These are phyloP conservation scores for Drosophila quadrilineata DNA, from an alignment of 1,140 invertebrate genomes.

Conservation along the genomic window DNA sequence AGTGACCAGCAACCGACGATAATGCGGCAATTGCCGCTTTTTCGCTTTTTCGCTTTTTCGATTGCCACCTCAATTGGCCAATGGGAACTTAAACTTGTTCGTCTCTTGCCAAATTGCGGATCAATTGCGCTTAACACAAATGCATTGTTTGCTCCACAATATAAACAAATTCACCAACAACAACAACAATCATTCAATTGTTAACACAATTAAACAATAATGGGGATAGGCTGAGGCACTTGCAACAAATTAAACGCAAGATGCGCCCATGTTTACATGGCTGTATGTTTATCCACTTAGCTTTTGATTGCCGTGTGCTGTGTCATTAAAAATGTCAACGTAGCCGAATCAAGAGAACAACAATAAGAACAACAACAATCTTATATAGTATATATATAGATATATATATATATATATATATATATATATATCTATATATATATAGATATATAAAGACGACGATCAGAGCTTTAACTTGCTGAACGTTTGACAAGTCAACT, in stretches of 20 bases:
- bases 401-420: neutral
- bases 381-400: neutral
- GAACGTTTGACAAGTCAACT: constrained; percentile 75
- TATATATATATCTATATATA: neutral
- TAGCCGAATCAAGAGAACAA: constrained; percentile 15
- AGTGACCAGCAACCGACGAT: constrained; percentile 12
- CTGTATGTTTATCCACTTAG: constrained; percentile 35
- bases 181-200: constrained; percentile 12
- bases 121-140: constrained; percentile 11
- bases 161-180: constrained; percentile 18
- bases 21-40: neutral
- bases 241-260: constrained; percentile 49
- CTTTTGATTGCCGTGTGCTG: constrained; percentile 45
- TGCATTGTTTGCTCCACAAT: constrained; percentile 25
- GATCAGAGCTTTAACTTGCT: constrained; percentile 13
- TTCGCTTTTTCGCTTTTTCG: neutral
- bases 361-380: constrained; percentile 3
- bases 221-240: neutral
- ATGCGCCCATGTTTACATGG: constrained; percentile 44
- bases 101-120: constrained; percentile 37
- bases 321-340: constrained; percentile 60
- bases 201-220: too few species aligned
- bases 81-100: constrained; percentile 67
- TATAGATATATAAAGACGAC: constrained; percentile 10
- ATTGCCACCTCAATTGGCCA: constrained; percentile 1